Conservation (phyloP, 2,113 vertebrate species). For the Ascaphus truei region DNA sequence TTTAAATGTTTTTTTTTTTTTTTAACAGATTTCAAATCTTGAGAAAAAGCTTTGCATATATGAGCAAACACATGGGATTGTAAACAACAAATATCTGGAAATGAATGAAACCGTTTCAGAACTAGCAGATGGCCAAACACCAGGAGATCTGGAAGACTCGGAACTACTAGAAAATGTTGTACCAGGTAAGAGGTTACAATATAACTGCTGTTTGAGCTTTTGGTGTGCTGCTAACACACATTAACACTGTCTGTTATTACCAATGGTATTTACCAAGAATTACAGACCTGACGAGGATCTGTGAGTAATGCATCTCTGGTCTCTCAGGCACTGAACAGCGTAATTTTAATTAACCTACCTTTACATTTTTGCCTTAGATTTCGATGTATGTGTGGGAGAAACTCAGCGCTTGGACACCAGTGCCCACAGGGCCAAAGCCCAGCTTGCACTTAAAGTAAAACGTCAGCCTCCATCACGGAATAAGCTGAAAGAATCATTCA, state of each 20-base stretch:
- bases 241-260: no score
- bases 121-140: not conserved
- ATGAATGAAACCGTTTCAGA: not conserved
- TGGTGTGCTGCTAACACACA: no score
- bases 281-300: no score
- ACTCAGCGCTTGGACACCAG: slow-evolving; percentile 83
- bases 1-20: not conserved
- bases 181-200: not conserved
- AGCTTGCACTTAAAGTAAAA: slow-evolving; percentile 80
- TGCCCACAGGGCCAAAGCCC: slow-evolving; percentile 77
- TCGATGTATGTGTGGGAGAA: slow-evolving; percentile 73
- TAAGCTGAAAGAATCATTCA: slow-evolving; percentile 73
- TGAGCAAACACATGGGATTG: slow-evolving; percentile 40
- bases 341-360: no score
- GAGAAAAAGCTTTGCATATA: slow-evolving; percentile 58
- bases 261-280: no score
- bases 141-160: slow-evolving; percentile 31
- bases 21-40: slow-evolving; percentile 66
- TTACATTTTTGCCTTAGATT: slow-evolving; percentile 55
- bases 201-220: no score
- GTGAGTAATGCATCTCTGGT: no score
- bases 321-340: no score
- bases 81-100: slow-evolving; percentile 34
- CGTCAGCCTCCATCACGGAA: slow-evolving; percentile 80
- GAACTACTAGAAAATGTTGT: slow-evolving; percentile 27